phyloP scores from a whole-genome alignment of 2,888 invertebrate species.

The Antitype chi region DNA sequence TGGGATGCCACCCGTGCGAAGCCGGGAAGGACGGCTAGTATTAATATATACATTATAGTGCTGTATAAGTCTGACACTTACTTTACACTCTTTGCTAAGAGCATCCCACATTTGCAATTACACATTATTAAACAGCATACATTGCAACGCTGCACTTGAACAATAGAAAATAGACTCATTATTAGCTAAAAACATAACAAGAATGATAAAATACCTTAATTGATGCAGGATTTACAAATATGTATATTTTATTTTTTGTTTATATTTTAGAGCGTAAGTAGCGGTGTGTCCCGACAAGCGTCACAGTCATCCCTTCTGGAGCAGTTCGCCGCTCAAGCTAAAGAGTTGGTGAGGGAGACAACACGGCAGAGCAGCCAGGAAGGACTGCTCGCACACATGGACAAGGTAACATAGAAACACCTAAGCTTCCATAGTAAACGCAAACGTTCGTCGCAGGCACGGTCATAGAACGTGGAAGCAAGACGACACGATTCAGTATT shows the following conservation, averaged over 20 bases:
- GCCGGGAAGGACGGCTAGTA: too few relatives aligned
- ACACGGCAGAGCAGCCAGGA: conserved; percentile 97
- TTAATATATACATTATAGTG: not conserved
- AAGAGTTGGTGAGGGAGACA: conserved; percentile 96
- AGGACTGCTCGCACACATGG: conserved; percentile 96
- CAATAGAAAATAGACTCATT: not conserved
- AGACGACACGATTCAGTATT: not conserved
- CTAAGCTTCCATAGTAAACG: not conserved
- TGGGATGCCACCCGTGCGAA: too few relatives aligned
- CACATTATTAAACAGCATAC: not conserved
- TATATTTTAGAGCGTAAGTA: conserved; percentile 76
- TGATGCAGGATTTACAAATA: not conserved
- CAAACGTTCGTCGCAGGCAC: conserved; percentile 1
- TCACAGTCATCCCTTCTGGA: conserved; percentile 96
- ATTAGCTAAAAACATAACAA: not conserved
- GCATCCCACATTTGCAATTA: not conserved
- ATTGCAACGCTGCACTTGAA: not conserved
- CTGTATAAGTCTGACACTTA: not conserved
- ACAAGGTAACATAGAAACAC: conserved; percentile 92
- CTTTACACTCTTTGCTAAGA: conserved; percentile 9
- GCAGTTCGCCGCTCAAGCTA: conserved; percentile 96
- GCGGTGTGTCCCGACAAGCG: conserved; percentile 92
- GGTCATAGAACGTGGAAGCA: not conserved
- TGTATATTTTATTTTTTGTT: too few relatives aligned
- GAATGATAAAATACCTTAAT: not conserved